A percentile compares a stretch with the other conserved stretches of the same genome.
phyloP scores from a whole-genome alignment of 2,113 vertebrate genomes.

The Crypturellus undulatus region DNA sequence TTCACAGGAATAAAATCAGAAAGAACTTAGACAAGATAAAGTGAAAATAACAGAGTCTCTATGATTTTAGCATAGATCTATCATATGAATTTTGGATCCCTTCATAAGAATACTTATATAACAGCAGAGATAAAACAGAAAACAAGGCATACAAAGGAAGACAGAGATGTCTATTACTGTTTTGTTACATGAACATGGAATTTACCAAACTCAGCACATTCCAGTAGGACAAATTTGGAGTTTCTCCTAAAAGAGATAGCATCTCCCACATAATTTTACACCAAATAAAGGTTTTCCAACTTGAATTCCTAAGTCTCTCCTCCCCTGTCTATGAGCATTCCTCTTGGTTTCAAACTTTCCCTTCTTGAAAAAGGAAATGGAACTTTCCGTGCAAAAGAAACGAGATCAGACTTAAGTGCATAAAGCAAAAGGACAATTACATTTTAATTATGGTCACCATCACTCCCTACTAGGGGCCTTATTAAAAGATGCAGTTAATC shows the following conservation, averaged over 20 bases:
- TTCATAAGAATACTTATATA: background rate
- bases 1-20: background rate
- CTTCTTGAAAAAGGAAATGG: background rate
- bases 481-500: fast-evolving
- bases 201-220: constrained; percentile 33
- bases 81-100: background rate
- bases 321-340: background rate
- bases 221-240: background rate
- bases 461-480: background rate
- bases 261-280: background rate
- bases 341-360: background rate
- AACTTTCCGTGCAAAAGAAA: background rate
- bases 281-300: background rate
- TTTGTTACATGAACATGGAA: background rate
- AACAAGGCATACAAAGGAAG: background rate
- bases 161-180: background rate
- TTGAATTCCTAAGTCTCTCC: background rate
- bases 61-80: background rate
- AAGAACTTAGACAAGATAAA: background rate
- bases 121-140: background rate
- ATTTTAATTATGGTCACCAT: background rate
- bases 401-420: background rate
- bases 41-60: background rate
- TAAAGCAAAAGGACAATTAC: background rate
- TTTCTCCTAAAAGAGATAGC: background rate